Base-by-base conservation (phyloP, 2,113 vertebrate genomes). In the Nibea coibor region DNA sequence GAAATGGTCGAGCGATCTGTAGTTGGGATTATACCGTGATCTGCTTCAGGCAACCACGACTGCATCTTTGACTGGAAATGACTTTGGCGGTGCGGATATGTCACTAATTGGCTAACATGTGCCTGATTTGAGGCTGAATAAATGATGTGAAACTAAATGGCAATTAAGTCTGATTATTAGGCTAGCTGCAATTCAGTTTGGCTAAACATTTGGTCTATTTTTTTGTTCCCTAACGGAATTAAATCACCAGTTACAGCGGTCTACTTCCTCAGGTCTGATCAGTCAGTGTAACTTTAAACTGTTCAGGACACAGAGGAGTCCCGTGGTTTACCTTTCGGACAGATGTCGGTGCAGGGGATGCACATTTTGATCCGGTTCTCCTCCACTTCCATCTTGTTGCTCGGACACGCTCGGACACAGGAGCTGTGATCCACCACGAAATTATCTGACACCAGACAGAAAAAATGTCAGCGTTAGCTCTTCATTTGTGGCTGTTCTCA, bases 341-440 rank as follows among this genome's bases (percentile, higher is more conserved):
- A 99, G 92, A 99, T 97, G 88, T 99, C 98, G 4, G 97, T 99
- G 73, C 98, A 99, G 43, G 98, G 97, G 77, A 98, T 98, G 87
- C 98, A 99, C 96, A 97, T 97, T 86, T 99, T 99, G 89, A 98
- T 96, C 0, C 96, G 96, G 80, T 97, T 98, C 95, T 99, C 97
- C 93, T 99, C 98, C 65, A 99, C 96, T 72, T 99, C 98, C 97
- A 99, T 99, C 94, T 99, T 99, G 92, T 97, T 98, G 93, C 97
- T 99, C 0, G 98, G 98, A 80, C 98, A 99, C 0, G 97, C 98
- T 84, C 97, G 93, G 9, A 99, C 97, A 68, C 98, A 99, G 20
- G 98, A 99, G 91, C 96, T 99, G 88, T 97, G 97, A 93, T 99
- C 98, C 56, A 99, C 98, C 92, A 99, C 98, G 81, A 99, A 99